These are phyloP conservation scores for Aurelia sp. DNA, from an alignment of 30 jellyfish, hydroid and myxozoan species.

Conservation along the genomic window DNA sequence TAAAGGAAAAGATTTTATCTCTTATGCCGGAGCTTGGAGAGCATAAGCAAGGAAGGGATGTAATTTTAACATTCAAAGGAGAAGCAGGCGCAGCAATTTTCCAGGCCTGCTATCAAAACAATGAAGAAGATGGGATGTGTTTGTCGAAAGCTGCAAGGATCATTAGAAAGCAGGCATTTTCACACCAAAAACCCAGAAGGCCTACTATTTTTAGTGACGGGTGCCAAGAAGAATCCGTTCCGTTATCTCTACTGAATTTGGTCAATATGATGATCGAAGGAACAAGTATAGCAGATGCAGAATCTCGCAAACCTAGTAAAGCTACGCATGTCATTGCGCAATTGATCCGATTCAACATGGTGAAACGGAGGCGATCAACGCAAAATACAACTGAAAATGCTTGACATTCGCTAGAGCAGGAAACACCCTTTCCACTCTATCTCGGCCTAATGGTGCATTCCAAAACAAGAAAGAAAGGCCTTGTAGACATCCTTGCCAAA, in stretches of 20 bases:
- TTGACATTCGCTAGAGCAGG: constrained; percentile 14
- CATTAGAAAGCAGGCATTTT: constrained; percentile 9
- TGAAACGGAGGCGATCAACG: constrained; percentile 29
- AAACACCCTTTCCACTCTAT: constrained; percentile 56
- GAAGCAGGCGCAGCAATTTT: constrained; percentile 17
- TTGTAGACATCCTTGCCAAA: constrained; percentile 11
- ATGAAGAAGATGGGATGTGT: constrained; percentile 26
- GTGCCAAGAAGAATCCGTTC: neutral
- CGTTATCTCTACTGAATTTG: neutral
- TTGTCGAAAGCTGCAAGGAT: constrained; percentile 30
- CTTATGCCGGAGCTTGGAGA: constrained; percentile 17
- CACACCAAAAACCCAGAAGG: too few species aligned
- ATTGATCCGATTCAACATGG: constrained; percentile 22
- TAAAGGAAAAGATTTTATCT: constrained; percentile 2
- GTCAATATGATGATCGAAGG: neutral
- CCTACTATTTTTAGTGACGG: too few species aligned
- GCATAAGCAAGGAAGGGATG: constrained; percentile 16
- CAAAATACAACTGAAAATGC: constrained; percentile 15
- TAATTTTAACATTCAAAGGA: constrained; percentile 1
- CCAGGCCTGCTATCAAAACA: constrained; percentile 4
- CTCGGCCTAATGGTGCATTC: constrained; percentile 44
- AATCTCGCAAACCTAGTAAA: neutral
- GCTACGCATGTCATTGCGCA: constrained; percentile 7
- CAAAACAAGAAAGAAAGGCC: constrained; percentile 49
- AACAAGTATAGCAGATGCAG: constrained; percentile 9